These are phyloP conservation scores for Mylabris sibirica DNA, from an alignment of 2,888 invertebrate species.

Conservation along the genomic window DNA sequence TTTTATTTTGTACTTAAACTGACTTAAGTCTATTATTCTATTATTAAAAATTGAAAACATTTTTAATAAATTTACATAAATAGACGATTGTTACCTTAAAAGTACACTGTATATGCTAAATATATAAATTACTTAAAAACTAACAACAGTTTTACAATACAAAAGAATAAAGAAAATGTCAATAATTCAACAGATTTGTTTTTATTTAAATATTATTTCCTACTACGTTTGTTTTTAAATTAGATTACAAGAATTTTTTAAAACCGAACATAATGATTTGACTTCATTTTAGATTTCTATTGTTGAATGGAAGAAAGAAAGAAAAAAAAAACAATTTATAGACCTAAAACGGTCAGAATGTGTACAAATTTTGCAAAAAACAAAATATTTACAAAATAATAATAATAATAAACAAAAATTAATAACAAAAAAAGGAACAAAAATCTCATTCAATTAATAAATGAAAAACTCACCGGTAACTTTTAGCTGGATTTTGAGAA, in stretches of 20 bases:
- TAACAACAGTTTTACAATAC: conserved; percentile 47
- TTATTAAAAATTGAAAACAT: conserved; percentile 55
- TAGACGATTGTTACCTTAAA: conserved; percentile 53
- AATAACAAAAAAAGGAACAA: conserved; percentile 26
- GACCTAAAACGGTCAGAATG: conserved; percentile 42
- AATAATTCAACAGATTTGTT: conserved; percentile 31
- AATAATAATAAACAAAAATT: neutral
- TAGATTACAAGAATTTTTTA: neutral
- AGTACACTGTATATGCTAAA: conserved; percentile 55
- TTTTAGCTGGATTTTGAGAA: neutral
- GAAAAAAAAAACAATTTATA: neutral
- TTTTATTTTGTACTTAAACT: conserved; percentile 58
- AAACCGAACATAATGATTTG: neutral
- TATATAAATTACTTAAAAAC: conserved; percentile 56
- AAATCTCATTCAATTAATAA: conserved; percentile 28
- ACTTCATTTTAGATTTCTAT: too few species aligned
- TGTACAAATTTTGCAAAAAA: conserved; percentile 33
- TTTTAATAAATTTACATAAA: conserved; percentile 57
- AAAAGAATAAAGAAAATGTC: conserved; percentile 39
- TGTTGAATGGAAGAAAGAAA: too few species aligned
- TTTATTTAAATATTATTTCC: conserved; percentile 8
- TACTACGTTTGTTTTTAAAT: neutral
- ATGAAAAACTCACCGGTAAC: conserved; percentile 16
- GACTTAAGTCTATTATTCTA: conserved; percentile 54
- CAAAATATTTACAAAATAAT: conserved; percentile 29